These are phyloP conservation scores for Colletes gigas DNA, from an alignment of 1,140 invertebrate genomes.

Conservation along the genomic window DNA sequence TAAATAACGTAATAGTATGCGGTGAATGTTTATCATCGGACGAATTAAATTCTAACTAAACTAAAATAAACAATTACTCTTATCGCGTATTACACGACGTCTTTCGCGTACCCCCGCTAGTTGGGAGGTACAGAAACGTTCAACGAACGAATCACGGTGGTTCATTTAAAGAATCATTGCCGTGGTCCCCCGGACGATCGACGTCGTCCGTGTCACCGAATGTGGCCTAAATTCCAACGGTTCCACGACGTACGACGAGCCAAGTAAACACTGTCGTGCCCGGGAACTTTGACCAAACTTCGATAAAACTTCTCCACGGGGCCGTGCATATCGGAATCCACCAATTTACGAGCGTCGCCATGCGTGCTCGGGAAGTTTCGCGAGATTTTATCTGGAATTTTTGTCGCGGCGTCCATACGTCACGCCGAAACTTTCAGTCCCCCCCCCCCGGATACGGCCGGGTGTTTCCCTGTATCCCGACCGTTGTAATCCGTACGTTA, in stretches of 20 bases:
- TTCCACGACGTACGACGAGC: not conserved
- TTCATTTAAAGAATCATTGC: too few species aligned
- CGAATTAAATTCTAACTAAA: too few species aligned
- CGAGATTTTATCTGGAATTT: slow-evolving; percentile 32
- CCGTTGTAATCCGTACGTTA: not conserved
- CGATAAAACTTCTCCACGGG: slow-evolving; percentile 30
- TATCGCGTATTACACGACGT: too few species aligned
- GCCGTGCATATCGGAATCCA: slow-evolving; percentile 31
- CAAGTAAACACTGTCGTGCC: slow-evolving; percentile 11
- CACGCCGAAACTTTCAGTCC: not conserved
- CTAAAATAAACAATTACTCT: too few species aligned
- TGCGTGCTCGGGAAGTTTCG: slow-evolving; percentile 1
- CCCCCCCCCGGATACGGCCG: not conserved
- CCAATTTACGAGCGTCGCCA: slow-evolving; percentile 26
- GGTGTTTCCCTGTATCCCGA: not conserved
- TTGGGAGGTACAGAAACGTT: too few species aligned
- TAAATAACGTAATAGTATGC: too few species aligned
- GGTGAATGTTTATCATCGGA: too few species aligned
- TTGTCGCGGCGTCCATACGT: not conserved
- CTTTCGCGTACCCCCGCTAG: too few species aligned
- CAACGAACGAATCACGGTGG: too few species aligned
- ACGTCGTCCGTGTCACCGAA: not conserved
- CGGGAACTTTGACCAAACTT: slow-evolving; percentile 4
- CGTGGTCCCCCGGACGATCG: too few species aligned
- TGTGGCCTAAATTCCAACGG: not conserved